These are phyloP conservation scores for Murina feae DNA, from an alignment of 2,113 vertebrate genomes.

Conservation along the genomic window DNA sequence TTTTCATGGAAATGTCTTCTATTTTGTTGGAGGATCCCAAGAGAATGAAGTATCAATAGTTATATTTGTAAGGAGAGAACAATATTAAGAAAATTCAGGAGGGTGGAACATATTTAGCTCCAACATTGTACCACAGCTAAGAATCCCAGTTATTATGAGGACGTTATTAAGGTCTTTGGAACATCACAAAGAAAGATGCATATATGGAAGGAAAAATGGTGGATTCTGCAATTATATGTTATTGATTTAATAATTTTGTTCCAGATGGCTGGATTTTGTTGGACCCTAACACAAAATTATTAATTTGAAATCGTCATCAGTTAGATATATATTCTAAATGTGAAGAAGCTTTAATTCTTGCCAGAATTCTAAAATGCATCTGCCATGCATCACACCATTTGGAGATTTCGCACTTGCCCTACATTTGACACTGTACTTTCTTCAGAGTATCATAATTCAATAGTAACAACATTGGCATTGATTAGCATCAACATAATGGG, in stretches of 20 bases:
- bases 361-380: neutral
- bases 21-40: neutral
- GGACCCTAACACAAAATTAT: neutral
- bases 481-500: neutral
- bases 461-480: neutral
- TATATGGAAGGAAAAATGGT: neutral
- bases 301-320: neutral
- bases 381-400: neutral
- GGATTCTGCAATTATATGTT: neutral
- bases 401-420: neutral
- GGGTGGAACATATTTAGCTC: neutral
- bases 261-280: neutral
- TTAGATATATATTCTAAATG: neutral
- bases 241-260: constrained; percentile 7
- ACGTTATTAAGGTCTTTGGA: neutral
- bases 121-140: neutral
- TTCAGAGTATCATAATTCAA: constrained; percentile 9
- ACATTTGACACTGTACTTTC: neutral
- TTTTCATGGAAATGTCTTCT: neutral
- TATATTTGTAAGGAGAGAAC: neutral
- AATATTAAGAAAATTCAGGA: neutral
- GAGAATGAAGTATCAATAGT: neutral
- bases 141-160: neutral
- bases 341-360: neutral
- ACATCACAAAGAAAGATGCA: neutral